Conservation (phyloP, 92 coral and sea anemone genomes). For the Actinostola sp. region DNA sequence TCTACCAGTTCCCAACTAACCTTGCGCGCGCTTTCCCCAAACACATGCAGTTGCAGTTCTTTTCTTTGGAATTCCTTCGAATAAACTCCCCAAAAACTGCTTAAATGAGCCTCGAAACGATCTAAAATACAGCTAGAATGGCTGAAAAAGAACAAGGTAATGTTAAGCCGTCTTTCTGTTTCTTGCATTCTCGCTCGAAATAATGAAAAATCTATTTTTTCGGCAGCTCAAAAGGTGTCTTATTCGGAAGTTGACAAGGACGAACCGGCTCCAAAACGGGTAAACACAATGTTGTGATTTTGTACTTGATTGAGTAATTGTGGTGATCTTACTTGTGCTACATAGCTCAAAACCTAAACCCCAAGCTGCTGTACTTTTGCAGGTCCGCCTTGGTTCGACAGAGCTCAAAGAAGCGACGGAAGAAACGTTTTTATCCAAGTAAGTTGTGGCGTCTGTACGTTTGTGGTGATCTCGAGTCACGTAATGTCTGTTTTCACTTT, state of each 20-base stretch:
- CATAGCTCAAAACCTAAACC: neutral
- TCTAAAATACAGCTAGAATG: slow-evolving; percentile 49
- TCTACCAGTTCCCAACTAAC: slow-evolving; percentile 28
- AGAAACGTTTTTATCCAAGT: slow-evolving; percentile 67
- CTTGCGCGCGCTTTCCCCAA: slow-evolving; percentile 37
- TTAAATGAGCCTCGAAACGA: slow-evolving; percentile 43
- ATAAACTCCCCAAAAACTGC: slow-evolving; percentile 6
- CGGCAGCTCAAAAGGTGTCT: slow-evolving; percentile 67
- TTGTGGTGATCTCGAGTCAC: neutral
- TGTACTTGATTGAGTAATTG: neutral
- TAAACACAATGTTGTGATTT: slow-evolving; percentile 29
- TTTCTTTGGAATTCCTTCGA: slow-evolving; percentile 16
- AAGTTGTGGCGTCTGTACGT: slow-evolving; percentile 16
- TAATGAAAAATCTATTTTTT: slow-evolving; percentile 25
- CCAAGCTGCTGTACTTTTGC: neutral
- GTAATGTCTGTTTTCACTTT: neutral
- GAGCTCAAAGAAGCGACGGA: slow-evolving; percentile 71
- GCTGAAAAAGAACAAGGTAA: slow-evolving; percentile 86
- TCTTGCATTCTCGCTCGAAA: neutral
- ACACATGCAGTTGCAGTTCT: slow-evolving; percentile 44
- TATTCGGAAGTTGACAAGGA: slow-evolving; percentile 51
- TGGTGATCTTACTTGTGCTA: neutral
- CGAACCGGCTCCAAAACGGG: slow-evolving; percentile 82
- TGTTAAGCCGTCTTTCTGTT: neutral
- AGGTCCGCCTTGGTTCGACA: slow-evolving; percentile 71